Evolutionary conservation across 2,888 invertebrate genomes (phyloP).

Genomic region (Nomada ruficornis): DNA sequence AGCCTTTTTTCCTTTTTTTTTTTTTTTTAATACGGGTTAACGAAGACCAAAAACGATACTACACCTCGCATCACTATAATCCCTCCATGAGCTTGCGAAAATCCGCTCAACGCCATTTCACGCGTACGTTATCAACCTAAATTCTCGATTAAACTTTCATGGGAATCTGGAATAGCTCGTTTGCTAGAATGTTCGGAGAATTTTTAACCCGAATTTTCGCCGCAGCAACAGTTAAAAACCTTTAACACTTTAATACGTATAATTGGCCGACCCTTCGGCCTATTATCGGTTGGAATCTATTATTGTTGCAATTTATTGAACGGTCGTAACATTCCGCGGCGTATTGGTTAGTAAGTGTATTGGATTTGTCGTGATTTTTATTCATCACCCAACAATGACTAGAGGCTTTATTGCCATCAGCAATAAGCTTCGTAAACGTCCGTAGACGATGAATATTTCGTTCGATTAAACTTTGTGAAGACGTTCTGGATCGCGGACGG

Average conservation of each 20-base stretch:
- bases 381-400: slow-evolving; percentile 17
- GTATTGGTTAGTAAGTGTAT: neutral
- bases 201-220: slow-evolving; percentile 54
- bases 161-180: slow-evolving; percentile 27
- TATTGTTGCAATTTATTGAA: slow-evolving; percentile 15
- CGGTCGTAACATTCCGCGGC: neutral
- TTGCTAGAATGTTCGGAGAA: slow-evolving; percentile 42
- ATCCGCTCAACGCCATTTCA: slow-evolving; percentile 17
- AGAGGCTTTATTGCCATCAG: neutral
- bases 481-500: neutral
- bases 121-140: slow-evolving; percentile 60
- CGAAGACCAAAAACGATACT: slow-evolving; percentile 36
- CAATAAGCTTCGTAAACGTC: neutral
- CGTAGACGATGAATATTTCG: neutral
- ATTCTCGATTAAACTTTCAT: slow-evolving; percentile 55
- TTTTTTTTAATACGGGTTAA: slow-evolving; percentile 18
- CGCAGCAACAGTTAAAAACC: slow-evolving; percentile 25
- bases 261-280: neutral
- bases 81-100: slow-evolving; percentile 23
- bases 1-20: neutral
- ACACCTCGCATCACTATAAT: slow-evolving; percentile 40
- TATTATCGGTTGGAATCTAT: slow-evolving; percentile 16
- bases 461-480: neutral
- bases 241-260: slow-evolving; percentile 25
- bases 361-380: slow-evolving; percentile 27